Percentiles rank a stretch among this genome's conserved stretches.
These are phyloP conservation scores for Brachymystax lenok DNA, from an alignment of 2,797 vertebrate species.

Conservation along the genomic window DNA sequence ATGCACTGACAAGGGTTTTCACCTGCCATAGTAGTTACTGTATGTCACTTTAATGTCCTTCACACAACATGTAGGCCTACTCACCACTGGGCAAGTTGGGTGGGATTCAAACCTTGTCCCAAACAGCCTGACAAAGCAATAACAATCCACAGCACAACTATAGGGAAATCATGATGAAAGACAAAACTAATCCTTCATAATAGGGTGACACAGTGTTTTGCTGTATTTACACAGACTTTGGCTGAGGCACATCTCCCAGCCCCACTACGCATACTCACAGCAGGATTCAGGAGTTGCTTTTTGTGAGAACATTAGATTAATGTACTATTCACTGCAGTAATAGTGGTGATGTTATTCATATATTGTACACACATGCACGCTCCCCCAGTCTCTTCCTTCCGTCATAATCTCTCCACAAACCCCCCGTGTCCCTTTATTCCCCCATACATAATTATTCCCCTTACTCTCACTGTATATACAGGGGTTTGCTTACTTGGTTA, in stretches of 20 bases:
- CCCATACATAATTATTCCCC: no score
- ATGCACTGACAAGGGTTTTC: no score
- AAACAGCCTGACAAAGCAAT: not conserved
- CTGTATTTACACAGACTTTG: not conserved
- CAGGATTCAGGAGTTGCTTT: not conserved
- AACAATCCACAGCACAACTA: not conserved
- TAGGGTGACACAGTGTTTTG: not conserved
- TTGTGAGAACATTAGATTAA: not conserved
- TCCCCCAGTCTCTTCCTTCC: no score
- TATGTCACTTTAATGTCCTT: not conserved
- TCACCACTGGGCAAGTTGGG: not conserved
- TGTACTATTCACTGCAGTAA: no score
- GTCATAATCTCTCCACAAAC: no score
- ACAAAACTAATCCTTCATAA: not conserved
- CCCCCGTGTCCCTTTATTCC: no score
- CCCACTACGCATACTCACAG: not conserved
- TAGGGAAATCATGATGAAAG: not conserved
- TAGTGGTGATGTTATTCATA: no score
- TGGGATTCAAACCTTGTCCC: not conserved
- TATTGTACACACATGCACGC: no score
- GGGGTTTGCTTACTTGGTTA: not conserved
- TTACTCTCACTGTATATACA: not conserved
- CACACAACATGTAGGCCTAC: not conserved
- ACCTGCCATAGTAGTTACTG: no score
- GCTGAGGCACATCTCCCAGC: not conserved